These are phyloP conservation scores for Tenthredo distinguenda DNA, from an alignment of 2,888 invertebrate genomes.

Conservation along the genomic window DNA sequence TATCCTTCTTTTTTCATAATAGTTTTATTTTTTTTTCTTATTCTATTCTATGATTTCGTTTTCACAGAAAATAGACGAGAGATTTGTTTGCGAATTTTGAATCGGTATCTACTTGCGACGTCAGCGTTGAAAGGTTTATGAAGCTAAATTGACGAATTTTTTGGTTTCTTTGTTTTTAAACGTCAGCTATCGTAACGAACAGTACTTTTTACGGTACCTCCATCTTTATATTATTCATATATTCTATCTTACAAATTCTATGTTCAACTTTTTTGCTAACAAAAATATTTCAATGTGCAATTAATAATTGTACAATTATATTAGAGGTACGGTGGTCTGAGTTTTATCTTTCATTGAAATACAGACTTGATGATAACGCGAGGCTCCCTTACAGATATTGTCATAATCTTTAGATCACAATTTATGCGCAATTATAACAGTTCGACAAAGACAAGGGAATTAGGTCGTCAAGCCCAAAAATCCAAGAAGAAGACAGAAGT, in stretches of 20 bases:
- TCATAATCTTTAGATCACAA: constrained; percentile 46
- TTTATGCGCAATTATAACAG: constrained; percentile 42
- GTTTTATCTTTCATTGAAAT: constrained; percentile 14
- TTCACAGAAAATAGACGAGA: neutral
- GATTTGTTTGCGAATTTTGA: neutral
- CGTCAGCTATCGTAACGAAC: neutral
- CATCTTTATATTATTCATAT: neutral
- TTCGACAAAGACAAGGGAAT: neutral
- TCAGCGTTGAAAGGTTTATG: neutral
- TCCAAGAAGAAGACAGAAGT: neutral
- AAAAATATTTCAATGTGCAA: constrained; percentile 43
- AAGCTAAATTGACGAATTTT: neutral
- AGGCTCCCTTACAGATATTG: constrained; percentile 46
- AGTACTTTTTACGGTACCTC: neutral
- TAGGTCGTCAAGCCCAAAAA: constrained; percentile 5
- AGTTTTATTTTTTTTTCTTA: neutral
- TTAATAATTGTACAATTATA: constrained; percentile 41
- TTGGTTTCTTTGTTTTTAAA: neutral
- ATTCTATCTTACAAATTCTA: constrained; percentile 40
- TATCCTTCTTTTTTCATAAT: constrained; percentile 18
- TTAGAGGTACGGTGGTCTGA: constrained; percentile 44
- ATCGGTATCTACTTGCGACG: neutral
- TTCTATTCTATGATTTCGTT: constrained; percentile 3
- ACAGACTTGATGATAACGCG: constrained; percentile 40
- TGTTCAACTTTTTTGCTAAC: constrained; percentile 23